Evolutionary conservation across 2,888 invertebrate genomes (phyloP), one percentile per base, ranked within the genome.

Genomic region (Oscheius onirici): DNA sequence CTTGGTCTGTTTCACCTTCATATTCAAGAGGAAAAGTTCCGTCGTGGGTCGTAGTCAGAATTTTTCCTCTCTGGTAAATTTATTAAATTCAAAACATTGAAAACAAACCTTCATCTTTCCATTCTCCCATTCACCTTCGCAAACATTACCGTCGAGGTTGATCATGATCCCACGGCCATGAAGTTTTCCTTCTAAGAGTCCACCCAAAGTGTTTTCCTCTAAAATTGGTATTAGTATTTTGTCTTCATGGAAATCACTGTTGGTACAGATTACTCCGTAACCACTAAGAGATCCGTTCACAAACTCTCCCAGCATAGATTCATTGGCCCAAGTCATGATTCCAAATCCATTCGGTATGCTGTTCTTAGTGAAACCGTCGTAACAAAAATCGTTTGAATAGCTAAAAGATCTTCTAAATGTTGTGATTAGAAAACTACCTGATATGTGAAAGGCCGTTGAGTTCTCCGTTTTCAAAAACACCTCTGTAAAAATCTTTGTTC

Each of bases 381-480:
- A 69, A 22, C 34, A 34, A 13, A 28, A 41, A 2, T 49, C 69
- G 49, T 60, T 60, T 6, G 60, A 46, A 49, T 60, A 69, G 15
- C 69, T 69, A 15, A 44, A 28, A 49, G 22, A 2, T 52, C 24
- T 15, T 28, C 3, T n/a, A 24, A 26, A 5, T 13, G 22, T 46
- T n/a, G n/a, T n/a, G n/a, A n/a, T 24, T 17, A 46, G 13, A 46
- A 46, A 28, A 55, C 1, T 24, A 70, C 70, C 70, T 40, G 24
- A 70, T 70, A n/a, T 70, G 40, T 6, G 70, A 24, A 8, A 70
- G 54, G 0, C 61, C 61, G 17, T 61, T 70, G 2, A 70, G 70
- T 6, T 41, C 52, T 15, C 70, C 70, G 8, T 44, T 26, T 13
- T 61, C 55, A 41, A 70, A 70, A 1, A 70, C 54, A 8, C 70